phyloP scores from a whole-genome alignment of 2,888 invertebrate genomes.

The Tetragnatha montana region DNA sequence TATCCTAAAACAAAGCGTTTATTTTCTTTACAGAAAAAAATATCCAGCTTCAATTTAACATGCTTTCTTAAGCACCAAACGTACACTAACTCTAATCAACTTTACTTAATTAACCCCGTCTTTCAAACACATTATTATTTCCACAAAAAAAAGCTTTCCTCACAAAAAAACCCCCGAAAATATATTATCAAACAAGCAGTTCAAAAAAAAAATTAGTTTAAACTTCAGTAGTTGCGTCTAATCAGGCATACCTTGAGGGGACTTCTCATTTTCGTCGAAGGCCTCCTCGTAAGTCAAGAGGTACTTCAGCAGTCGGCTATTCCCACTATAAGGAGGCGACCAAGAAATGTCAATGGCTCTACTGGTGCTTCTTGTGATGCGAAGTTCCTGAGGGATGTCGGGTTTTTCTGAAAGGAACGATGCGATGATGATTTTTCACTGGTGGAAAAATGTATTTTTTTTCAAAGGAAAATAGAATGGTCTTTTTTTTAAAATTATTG shows the following conservation, averaged over 20 bases:
- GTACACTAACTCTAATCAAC: no score
- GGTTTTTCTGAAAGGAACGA: slow-evolving; percentile 74
- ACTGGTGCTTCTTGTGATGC: slow-evolving; percentile 74
- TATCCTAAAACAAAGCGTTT: no score
- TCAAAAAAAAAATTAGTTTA: not conserved
- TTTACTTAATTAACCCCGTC: no score
- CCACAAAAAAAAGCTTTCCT: no score
- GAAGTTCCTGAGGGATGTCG: slow-evolving; percentile 75
- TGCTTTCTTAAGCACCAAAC: no score
- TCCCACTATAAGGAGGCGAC: slow-evolving; percentile 83
- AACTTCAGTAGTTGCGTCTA: not conserved
- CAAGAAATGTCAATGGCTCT: slow-evolving; percentile 87
- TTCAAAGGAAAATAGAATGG: not conserved
- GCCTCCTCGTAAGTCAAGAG: slow-evolving; percentile 61
- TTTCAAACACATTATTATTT: no score
- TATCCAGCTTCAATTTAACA: no score
- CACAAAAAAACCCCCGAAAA: no score
- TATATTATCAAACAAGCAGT: no score
- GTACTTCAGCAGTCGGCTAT: slow-evolving; percentile 73
- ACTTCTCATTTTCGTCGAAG: not conserved
- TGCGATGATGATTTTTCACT: not conserved
- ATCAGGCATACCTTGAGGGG: slow-evolving; percentile 20
- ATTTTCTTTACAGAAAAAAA: no score
- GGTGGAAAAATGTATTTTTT: not conserved
- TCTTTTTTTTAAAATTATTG: not conserved